A percentile compares a stretch with the other conserved stretches of the same genome.
Evolutionary conservation across 2,888 invertebrate genomes (phyloP).

Genomic region (Aradus depressus): DNA sequence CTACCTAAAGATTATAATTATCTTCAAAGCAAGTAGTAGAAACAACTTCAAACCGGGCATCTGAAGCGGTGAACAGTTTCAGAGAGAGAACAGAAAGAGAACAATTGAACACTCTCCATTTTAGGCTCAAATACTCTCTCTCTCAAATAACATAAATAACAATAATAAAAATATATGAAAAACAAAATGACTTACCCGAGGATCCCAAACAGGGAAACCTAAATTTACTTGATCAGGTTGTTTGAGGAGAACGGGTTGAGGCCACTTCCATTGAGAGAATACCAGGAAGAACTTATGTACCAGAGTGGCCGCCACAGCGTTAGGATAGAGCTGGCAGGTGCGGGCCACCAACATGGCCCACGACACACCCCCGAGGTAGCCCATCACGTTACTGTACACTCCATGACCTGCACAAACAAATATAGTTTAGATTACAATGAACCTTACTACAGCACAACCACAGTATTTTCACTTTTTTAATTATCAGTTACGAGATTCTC

Average conservation of each 20-base stretch:
- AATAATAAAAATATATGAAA: constrained; percentile 1
- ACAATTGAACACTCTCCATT: too few relatives aligned
- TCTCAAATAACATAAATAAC: neutral
- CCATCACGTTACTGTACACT: constrained; percentile 95
- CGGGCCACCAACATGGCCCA: constrained; percentile 99
- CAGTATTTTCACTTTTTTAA: too few relatives aligned
- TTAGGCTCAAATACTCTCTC: too few relatives aligned
- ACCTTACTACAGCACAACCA: too few relatives aligned
- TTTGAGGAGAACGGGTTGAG: constrained; percentile 91
- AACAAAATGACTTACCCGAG: constrained; percentile 54
- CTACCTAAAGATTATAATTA: too few relatives aligned
- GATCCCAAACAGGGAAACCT: constrained; percentile 95
- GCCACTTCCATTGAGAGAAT: constrained; percentile 98
- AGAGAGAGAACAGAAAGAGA: too few relatives aligned
- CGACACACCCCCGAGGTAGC: constrained; percentile 95
- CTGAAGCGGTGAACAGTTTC: too few relatives aligned
- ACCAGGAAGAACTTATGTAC: constrained; percentile 98
- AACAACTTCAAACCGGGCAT: too few relatives aligned
- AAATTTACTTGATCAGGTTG: constrained; percentile 79
- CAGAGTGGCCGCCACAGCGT: constrained; percentile 85
- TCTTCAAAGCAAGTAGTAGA: too few relatives aligned
- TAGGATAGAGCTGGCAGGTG: constrained; percentile 96
- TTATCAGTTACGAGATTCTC: too few relatives aligned
- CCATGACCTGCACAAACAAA: constrained; percentile 61
- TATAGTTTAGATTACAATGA: neutral